Percentiles rank a stretch among this genome's conserved stretches.
These are phyloP conservation scores for Liasis olivaceus DNA, from an alignment of 2,797 vertebrate species.

Conservation along the genomic window DNA sequence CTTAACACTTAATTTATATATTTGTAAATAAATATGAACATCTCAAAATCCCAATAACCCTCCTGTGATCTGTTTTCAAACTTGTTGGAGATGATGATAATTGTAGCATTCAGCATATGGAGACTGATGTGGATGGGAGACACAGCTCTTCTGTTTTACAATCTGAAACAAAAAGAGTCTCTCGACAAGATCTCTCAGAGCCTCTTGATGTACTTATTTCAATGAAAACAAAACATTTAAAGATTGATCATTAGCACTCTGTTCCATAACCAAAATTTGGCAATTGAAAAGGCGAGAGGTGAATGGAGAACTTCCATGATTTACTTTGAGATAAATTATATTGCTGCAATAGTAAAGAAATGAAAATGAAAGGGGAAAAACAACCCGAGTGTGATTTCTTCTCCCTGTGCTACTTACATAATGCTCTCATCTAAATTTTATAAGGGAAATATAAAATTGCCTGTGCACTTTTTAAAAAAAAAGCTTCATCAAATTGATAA, in stretches of 20 bases:
- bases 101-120: not conserved
- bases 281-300: conserved; percentile 17
- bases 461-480: conserved; percentile 24
- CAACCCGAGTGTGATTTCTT: not conserved
- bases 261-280: conserved; percentile 1
- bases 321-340: not conserved
- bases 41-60: not conserved
- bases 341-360: conserved; percentile 16
- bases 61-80: not conserved
- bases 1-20: not conserved
- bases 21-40: not conserved
- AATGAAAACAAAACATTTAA: conserved; percentile 5
- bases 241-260: not conserved
- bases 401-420: conserved; percentile 16
- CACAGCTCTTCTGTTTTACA: not conserved
- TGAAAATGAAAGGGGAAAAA: not conserved
- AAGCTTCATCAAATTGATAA: conserved; percentile 32
- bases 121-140: not conserved
- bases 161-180: not conserved
- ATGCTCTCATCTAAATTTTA: conserved; percentile 43
- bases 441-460: conserved; percentile 41
- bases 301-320: conserved; percentile 13
- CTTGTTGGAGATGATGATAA: not conserved
- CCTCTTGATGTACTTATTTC: not conserved
- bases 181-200: not conserved